phyloP scores from a whole-genome alignment of 2,113 vertebrate genomes.

The Microcebus ravelobensis region DNA sequence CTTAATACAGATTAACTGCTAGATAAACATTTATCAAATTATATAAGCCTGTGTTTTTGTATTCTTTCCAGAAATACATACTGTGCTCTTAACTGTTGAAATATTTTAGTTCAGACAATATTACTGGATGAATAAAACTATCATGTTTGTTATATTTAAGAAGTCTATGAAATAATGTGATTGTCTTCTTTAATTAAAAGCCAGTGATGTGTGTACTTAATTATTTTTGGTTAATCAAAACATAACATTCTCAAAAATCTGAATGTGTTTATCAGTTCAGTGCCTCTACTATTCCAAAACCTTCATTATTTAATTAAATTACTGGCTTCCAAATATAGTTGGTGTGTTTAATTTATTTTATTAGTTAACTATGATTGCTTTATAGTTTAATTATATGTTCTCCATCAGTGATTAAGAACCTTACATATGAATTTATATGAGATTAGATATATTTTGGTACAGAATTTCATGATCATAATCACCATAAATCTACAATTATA shows the following conservation, averaged over 20 bases:
- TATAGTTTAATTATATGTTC: conserved; percentile 45
- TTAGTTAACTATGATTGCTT: conserved; percentile 50
- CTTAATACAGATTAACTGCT: neutral
- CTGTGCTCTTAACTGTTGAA: conserved; percentile 23
- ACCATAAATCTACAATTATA: neutral
- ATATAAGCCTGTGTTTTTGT: neutral
- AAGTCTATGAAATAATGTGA: conserved; percentile 66
- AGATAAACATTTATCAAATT: neutral
- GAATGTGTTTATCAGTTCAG: conserved; percentile 47
- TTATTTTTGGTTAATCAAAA: conserved; percentile 77
- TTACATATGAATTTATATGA: conserved; percentile 41
- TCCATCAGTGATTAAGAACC: conserved; percentile 5
- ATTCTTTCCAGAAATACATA: neutral
- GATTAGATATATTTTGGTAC: conserved; percentile 2
- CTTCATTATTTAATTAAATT: conserved; percentile 57
- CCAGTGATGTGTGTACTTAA: conserved; percentile 75
- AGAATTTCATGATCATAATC: neutral
- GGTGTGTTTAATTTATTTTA: conserved; percentile 23
- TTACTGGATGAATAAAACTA: conserved; percentile 52
- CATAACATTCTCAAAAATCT: conserved; percentile 58
- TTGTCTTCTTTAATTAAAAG: conserved; percentile 76
- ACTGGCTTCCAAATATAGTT: conserved; percentile 52
- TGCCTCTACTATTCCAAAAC: conserved; percentile 43
- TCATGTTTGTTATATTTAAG: conserved; percentile 57
- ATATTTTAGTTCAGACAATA: conserved; percentile 63